Evolutionary conservation across 1,140 invertebrate genomes (phyloP).

Genomic region (Tetraneura akinire): DNA sequence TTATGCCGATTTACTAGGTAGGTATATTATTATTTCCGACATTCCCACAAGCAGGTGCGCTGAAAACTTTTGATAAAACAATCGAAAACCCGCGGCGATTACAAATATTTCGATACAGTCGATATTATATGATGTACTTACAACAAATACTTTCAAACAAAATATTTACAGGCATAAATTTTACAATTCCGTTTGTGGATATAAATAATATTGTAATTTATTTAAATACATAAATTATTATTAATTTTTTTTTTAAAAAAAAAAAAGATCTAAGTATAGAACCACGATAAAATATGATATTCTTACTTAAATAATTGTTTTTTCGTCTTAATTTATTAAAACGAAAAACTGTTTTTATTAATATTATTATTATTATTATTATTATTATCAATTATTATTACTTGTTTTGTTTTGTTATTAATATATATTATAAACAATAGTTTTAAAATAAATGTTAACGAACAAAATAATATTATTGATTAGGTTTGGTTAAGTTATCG

Average conservation of each 20-base stretch:
- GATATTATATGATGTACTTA: too few species aligned
- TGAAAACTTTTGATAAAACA: background rate
- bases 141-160: too few species aligned
- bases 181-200: background rate
- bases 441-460: slow-evolving; percentile 15
- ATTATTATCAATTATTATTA: too few species aligned
- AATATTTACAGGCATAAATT: slow-evolving; percentile 3
- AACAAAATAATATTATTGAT: slow-evolving; percentile 21
- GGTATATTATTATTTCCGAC: slow-evolving; percentile 16
- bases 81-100: too few species aligned
- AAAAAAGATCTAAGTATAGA: too few species aligned
- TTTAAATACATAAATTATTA: background rate
- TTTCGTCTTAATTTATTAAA: slow-evolving; percentile 1
- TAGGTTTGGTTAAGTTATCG: slow-evolving; percentile 13
- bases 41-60: slow-evolving; percentile 1
- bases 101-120: too few species aligned
- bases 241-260: background rate
- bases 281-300: too few species aligned
- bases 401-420: slow-evolving; percentile 26
- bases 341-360: slow-evolving; percentile 3
- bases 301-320: too few species aligned
- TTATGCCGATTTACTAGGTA: too few species aligned
- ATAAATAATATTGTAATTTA: too few species aligned
- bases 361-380: too few species aligned
- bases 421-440: slow-evolving; percentile 16